phyloP scores from a whole-genome alignment of 2,113 vertebrate genomes.

The Oenanthe oenanthe region DNA sequence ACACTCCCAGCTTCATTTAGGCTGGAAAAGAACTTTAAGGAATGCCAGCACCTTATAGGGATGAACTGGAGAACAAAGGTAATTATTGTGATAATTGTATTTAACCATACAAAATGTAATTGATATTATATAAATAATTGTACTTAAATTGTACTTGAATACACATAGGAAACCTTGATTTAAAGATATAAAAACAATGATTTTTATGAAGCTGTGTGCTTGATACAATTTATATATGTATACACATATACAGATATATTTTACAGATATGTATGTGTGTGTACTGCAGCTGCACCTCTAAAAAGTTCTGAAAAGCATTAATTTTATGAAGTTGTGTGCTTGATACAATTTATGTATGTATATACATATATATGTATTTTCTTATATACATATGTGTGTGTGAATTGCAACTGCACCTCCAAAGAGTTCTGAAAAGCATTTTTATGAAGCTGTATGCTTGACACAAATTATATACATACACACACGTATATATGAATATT shows the following conservation, averaged over 20 bases:
- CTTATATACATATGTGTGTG: too few relatives aligned
- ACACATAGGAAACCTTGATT: background rate
- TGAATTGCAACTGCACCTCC: too few relatives aligned
- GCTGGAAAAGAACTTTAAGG: background rate
- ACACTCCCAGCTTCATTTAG: background rate
- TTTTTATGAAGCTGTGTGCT: too few relatives aligned
- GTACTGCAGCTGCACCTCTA: background rate
- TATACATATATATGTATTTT: too few relatives aligned
- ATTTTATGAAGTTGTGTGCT: background rate
- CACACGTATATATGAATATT: too few relatives aligned
- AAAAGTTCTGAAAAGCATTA: too few relatives aligned
- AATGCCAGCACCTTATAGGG: background rate
- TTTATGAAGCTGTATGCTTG: too few relatives aligned
- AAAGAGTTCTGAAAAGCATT: too few relatives aligned
- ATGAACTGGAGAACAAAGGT: background rate
- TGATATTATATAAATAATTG: rapidly evolving
- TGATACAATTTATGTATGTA: background rate
- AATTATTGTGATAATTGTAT: background rate
- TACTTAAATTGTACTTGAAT: too few relatives aligned
- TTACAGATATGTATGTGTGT: too few relatives aligned
- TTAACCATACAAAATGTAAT: background rate
- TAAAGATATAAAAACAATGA: background rate
- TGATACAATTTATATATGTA: too few relatives aligned
- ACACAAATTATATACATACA: too few relatives aligned
- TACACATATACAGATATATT: background rate